phyloP scores from a whole-genome alignment of 2,797 vertebrate species.

The Artibeus jamaicensis region DNA sequence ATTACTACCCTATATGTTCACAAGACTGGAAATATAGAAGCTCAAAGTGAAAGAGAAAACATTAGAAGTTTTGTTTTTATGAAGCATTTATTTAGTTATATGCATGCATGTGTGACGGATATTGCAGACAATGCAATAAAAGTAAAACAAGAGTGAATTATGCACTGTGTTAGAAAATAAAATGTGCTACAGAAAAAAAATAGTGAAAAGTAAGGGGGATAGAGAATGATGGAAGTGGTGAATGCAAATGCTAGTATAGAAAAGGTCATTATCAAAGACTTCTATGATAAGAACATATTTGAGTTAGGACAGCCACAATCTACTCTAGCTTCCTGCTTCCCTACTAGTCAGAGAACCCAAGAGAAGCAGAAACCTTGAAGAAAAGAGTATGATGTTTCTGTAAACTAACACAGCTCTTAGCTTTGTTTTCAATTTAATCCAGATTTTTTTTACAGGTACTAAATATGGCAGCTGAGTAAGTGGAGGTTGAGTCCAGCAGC shows the following conservation, averaged over 20 bases:
- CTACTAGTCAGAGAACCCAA: background rate
- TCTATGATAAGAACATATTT: background rate
- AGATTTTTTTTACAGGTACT: background rate
- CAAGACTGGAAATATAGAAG: background rate
- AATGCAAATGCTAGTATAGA: background rate
- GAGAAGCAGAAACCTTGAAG: background rate
- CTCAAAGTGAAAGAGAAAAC: background rate
- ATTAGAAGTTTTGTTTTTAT: background rate
- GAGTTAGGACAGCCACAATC: background rate
- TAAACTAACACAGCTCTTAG: background rate
- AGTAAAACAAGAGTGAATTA: background rate
- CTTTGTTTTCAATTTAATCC: background rate
- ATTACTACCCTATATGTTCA: background rate
- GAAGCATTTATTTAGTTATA: background rate
- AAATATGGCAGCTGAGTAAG: too few relatives aligned
- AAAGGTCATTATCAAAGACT: background rate
- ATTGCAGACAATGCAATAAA: background rate
- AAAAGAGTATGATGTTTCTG: background rate
- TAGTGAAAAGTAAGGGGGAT: background rate
- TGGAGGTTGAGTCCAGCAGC: too few relatives aligned
- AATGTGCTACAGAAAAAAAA: background rate
- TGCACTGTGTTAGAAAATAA: background rate
- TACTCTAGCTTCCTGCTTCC: background rate
- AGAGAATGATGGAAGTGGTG: background rate
- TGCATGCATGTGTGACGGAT: background rate